These are phyloP conservation scores for Melanotaenia parkinsoni DNA, from an alignment of 2,797 vertebrate genomes.

Conservation along the genomic window DNA sequence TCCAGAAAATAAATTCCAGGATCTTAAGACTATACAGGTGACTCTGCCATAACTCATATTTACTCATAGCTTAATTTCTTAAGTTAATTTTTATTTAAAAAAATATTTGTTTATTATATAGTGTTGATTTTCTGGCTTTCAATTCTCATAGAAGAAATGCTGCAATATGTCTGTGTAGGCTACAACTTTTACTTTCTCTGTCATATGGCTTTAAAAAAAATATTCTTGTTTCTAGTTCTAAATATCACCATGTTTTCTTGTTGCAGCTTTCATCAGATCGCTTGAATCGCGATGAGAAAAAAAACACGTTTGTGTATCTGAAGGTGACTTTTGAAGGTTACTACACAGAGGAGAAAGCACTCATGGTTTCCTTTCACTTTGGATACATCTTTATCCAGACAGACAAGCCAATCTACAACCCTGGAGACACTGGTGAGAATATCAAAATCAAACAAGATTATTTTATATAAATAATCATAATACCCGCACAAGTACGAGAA, in stretches of 20 bases:
- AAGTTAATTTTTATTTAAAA: neutral
- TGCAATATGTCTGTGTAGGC: too few species aligned
- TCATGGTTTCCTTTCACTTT: constrained; percentile 77
- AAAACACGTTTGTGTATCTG: constrained; percentile 70
- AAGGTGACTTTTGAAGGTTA: constrained; percentile 48
- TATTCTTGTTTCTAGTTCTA: neutral
- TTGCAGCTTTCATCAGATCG: constrained; percentile 65
- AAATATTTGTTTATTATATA: too few species aligned
- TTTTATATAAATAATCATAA: neutral
- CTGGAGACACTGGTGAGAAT: constrained; percentile 77
- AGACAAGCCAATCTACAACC: constrained; percentile 84
- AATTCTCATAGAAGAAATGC: too few species aligned
- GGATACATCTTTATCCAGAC: constrained; percentile 85
- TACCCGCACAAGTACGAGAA: neutral
- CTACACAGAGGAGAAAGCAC: constrained; percentile 11
- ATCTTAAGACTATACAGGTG: constrained; percentile 72
- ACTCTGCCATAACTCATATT: neutral
- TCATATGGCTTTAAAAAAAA: neutral
- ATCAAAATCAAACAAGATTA: constrained; percentile 9
- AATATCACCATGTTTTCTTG: neutral
- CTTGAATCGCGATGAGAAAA: constrained; percentile 51
- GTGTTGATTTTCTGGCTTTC: neutral
- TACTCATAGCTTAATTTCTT: neutral
- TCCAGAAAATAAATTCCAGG: constrained; percentile 52
- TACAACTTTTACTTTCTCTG: neutral